Conservation (phyloP, 1,140 invertebrate genomes). For the Chelonus insularis region DNA sequence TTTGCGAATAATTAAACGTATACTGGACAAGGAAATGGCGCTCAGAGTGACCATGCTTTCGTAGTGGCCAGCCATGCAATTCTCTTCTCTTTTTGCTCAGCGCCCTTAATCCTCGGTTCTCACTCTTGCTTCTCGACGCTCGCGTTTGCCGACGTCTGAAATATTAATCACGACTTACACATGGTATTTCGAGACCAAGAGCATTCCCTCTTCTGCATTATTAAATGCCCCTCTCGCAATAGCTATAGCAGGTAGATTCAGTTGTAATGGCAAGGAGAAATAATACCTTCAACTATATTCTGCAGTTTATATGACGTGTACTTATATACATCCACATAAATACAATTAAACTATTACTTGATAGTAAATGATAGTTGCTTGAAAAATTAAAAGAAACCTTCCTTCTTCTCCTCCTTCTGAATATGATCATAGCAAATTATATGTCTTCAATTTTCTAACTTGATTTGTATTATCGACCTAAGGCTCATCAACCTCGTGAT, state of each 20-base stretch:
- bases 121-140: background rate
- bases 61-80: slow-evolving; percentile 3
- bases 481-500: too few relatives aligned
- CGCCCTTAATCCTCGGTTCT: background rate
- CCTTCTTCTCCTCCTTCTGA: too few relatives aligned
- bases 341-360: too few relatives aligned
- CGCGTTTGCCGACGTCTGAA: slow-evolving; percentile 40
- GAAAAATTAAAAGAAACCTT: too few relatives aligned
- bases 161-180: slow-evolving; percentile 55
- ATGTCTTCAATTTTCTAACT: slow-evolving; percentile 14
- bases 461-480: slow-evolving; percentile 10
- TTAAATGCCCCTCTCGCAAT: slow-evolving; percentile 41
- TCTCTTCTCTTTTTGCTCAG: background rate
- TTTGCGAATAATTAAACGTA: slow-evolving; percentile 54
- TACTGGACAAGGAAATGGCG: slow-evolving; percentile 43
- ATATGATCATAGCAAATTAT: slow-evolving; percentile 4
- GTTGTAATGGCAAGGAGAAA: slow-evolving; percentile 4
- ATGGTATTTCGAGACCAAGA: slow-evolving; percentile 40
- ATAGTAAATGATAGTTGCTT: too few relatives aligned
- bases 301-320: background rate
- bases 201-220: slow-evolving; percentile 48
- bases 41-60: slow-evolving; percentile 27
- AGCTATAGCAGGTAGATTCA: slow-evolving; percentile 35
- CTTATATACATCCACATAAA: too few relatives aligned
- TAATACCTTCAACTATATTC: slow-evolving; percentile 5